Base-by-base conservation (phyloP, 2,888 invertebrate species). In the Pardosa pseudoannulata region DNA sequence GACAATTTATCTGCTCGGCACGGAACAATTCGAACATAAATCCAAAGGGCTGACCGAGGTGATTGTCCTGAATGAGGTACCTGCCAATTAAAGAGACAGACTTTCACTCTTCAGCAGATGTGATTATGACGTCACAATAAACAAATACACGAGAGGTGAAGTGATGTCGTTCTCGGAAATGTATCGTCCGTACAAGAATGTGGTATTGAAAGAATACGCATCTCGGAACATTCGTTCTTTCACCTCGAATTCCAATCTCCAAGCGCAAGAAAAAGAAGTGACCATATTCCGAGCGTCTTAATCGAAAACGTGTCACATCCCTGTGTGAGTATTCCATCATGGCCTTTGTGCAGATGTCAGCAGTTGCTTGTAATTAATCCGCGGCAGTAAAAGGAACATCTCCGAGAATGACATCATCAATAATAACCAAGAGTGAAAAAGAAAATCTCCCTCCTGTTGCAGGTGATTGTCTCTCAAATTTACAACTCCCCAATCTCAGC, bases 341-440 rank as follows among this genome's bases (percentile, higher is more conserved):
- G 50, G 23, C 50, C 23, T 73, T 73, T 73, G 41, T 78, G 65
- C 19, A 56, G 64, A 72, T 78, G 83, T 85, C 83, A 85, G 23
- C 78, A 68, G 23, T 67, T 72, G 19, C 67, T 72, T 64, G 82
- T 76, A 83, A 83, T 83, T 83, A 83, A 83, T 76, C 76, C 72
- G 29, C 56, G 56, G 46, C 16, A 46, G 2, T 16, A 13, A 56
- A 16, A 23, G 23, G 56, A 56, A 23, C 36, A 46, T 16, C 46
- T 7, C 16, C 16, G 1, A 23, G n/a, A 56, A 56, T 23, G 19
- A 23, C 23, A 5, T 23, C 56, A 23, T 23, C 19, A 23, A 23
- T 56, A 56, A 56, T 23, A n/a, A 56, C 3, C 23, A 0, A 1
- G 23, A 56, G 23, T 56, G 19, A 23, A 56, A 56, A 19, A 23